Evolutionary conservation across 2,888 invertebrate species (phyloP).

Genomic region (Cylindroiulus punctatus): DNA sequence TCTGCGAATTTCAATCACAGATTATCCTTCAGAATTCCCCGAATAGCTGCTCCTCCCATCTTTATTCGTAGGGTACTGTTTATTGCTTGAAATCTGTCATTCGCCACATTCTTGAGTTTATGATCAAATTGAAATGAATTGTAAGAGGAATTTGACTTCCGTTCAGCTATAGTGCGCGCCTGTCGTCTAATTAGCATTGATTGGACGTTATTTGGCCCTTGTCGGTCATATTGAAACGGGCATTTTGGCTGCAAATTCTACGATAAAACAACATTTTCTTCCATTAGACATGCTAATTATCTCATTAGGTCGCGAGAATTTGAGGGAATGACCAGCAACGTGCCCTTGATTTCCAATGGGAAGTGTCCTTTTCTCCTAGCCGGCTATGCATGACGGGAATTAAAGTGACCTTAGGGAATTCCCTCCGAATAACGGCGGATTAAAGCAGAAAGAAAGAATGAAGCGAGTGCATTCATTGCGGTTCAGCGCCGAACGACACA

Average conservation of each 20-base stretch:
- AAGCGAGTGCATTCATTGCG: not conserved
- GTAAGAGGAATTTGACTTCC: not conserved
- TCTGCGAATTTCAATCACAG: not conserved
- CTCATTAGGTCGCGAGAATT: not conserved
- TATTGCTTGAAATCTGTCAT: not conserved
- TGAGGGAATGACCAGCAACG: not conserved
- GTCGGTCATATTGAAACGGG: not conserved
- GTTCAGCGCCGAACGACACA: constrained; percentile 2
- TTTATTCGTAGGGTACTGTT: not conserved
- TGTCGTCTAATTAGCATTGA: not conserved
- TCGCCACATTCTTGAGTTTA: not conserved
- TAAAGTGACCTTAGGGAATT: constrained; percentile 14
- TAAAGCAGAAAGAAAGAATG: constrained; percentile 21
- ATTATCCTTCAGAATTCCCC: not conserved
- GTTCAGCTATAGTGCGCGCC: not conserved
- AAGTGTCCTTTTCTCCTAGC: not conserved
- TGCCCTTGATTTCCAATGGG: not conserved
- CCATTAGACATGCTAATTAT: not conserved
- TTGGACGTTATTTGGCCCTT: not conserved
- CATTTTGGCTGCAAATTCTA: not conserved
- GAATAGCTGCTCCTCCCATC: not conserved
- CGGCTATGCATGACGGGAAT: constrained; percentile 28
- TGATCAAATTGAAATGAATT: not conserved
- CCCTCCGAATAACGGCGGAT: constrained; percentile 6
- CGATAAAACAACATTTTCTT: not conserved